Base-by-base conservation (phyloP, 2,888 invertebrate genomes). In the Epicampocera succincta region DNA sequence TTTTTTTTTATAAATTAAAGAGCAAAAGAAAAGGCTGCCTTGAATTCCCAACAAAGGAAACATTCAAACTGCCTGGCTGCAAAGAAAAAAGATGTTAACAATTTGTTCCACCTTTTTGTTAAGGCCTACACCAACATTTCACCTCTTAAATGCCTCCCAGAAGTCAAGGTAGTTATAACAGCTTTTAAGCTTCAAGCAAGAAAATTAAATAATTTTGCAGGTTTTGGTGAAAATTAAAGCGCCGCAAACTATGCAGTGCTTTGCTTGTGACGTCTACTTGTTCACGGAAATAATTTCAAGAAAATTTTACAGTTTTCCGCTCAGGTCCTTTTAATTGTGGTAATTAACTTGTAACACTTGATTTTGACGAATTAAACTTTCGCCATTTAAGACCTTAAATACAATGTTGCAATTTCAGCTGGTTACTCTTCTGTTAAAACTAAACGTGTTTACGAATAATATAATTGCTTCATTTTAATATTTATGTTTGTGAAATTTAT, bases 211-310 rank as follows among this genome's bases (percentile, higher is more conserved):
- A 48, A 42, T 15, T 56, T 29, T 42, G 48, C 58, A 75, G 50
- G 48, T 19, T 75, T 60, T 12, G n/a, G 11, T 19, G 48, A 58
- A 66, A 29, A 38, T 5, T 12, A 40, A 50, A 48, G 29, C 17
- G 60, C 75, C 60, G 6, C 12, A 68, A 75, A 75, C 66, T 60
- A 75, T 75, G n/a, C n/a, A n/a, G n/a, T n/a, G 75, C 66, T 29
- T 5, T 33, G 13, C 15, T 0, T 50, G 50, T 29, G 12, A 33
- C n/a, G 12, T 50, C 25, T 50, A 19, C 21, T n/a, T 3, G 13
- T 13, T 46, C 21, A n/a, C 25, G 13, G 13, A 46, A 69, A 21
- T 21, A 33, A 25, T 46, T 50, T 29, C 38, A 19, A 44, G 13
- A 66, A 19, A 58, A 42, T 38, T 50, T 29, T 19, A 50, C n/a